Evolutionary conservation across 2,797 vertebrate species (phyloP), one percentile per base, ranked within the genome.

Genomic region (Geotrypetes seraphini): DNA sequence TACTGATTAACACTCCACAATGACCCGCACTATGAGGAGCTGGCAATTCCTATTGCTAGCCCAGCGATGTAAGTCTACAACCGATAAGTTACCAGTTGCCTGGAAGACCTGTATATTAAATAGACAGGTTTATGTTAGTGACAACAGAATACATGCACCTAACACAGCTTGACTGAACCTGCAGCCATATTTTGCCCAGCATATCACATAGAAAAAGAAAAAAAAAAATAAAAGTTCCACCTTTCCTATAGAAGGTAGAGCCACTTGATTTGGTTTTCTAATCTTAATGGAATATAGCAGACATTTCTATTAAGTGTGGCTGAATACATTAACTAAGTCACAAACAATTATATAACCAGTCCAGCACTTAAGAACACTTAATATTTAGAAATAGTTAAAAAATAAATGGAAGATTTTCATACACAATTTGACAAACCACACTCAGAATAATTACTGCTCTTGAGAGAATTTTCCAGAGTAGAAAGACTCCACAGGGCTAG

Each of bases 141-240:
- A 75, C 63, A 64, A 64, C 63, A 71, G 69, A 62, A 51, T 44
- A 60, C 76, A 75, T 81, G 78, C 73, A 78, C 67, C 60, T 75
- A 63, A 58, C 68, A 73, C 47, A 75, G 60, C 64, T 49, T 73
- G 85, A 85, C 89, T 74, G 92, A 79, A 83, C 92, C 92, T 83
- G 92, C 92, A 91, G 92, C 81, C 87, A 55, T 47, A 62, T 51
- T 66, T 60, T 52, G 57, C 74, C 79, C 77, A 72, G 75, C 76
- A 54, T 63, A 58, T 75, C 51, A 64, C 59, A 54, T 36, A 69
- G 60, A 67, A 67, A 54, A 59, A 71, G 76, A 76, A 54, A 36
- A 69, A 60, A 67, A 67, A 54, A 59, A 71, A n/a, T n/a, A n/a
- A n/a, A 76, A 76, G 73, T 66, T 69, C 69, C 69, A 73, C 70